Conservation (phyloP, 2,113 vertebrate genomes). For the Tretioscincus oriximinensis region DNA sequence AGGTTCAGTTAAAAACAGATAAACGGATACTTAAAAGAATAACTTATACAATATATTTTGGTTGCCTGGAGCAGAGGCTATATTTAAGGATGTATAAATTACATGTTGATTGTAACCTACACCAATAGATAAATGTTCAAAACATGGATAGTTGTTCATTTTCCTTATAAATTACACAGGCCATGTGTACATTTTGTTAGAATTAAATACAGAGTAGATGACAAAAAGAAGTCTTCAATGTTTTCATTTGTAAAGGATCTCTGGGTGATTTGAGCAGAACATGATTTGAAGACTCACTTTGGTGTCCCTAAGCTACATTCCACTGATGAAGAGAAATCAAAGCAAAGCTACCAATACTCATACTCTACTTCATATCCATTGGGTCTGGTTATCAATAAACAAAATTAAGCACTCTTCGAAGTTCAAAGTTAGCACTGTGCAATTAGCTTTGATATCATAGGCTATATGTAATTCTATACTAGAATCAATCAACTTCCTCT, state of each 20-base stretch:
- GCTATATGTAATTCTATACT: background rate
- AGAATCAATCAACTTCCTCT: background rate
- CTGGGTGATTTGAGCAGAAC: no score
- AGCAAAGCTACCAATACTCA: background rate
- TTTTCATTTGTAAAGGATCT: no score
- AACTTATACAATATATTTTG: conserved; percentile 61
- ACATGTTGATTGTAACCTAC: conserved; percentile 65
- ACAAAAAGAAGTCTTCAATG: background rate
- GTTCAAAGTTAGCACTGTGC: background rate
- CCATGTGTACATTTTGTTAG: conserved; percentile 32
- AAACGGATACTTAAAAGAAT: conserved; percentile 55
- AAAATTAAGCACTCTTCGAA: no score
- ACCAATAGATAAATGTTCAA: conserved; percentile 61
- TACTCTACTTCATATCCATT: no score
- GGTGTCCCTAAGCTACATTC: no score
- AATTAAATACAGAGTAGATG: background rate
- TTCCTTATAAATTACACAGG: conserved; percentile 53
- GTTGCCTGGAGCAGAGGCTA: conserved; percentile 50
- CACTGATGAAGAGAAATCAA: no score
- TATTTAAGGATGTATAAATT: conserved; percentile 61
- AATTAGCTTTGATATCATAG: background rate
- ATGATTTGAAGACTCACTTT: no score
- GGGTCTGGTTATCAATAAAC: no score
- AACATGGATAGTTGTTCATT: conserved; percentile 50
- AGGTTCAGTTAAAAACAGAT: conserved; percentile 57